These are phyloP conservation scores for Paradoxurus hermaphroditus DNA, from an alignment of 2,113 vertebrate species.

Conservation along the genomic window DNA sequence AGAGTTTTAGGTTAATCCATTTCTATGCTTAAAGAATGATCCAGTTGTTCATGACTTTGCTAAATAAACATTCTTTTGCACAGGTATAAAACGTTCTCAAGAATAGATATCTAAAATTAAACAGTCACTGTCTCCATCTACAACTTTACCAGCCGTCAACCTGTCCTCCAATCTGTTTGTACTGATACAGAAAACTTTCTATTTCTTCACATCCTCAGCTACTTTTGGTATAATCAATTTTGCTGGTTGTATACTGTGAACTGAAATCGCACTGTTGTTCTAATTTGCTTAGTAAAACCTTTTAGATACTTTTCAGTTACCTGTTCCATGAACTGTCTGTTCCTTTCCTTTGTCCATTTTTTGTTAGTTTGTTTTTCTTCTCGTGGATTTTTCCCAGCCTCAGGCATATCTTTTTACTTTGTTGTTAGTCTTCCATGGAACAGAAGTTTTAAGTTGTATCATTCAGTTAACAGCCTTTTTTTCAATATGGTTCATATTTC, in stretches of 20 bases:
- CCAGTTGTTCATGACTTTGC: neutral
- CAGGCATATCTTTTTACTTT: neutral
- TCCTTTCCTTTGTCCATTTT: neutral
- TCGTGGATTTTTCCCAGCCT: neutral
- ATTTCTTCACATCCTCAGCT: neutral
- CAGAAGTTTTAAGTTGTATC: neutral
- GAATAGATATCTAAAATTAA: neutral
- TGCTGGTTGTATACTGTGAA: neutral
- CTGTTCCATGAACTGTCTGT: neutral
- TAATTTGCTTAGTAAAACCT: neutral
- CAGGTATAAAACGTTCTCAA: neutral
- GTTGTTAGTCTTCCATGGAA: neutral
- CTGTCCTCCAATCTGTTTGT: neutral
- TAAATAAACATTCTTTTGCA: neutral
- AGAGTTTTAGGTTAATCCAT: neutral
- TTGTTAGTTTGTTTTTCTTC: neutral
- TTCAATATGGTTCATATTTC: neutral
- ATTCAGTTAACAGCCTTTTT: neutral
- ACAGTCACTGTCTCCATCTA: neutral
- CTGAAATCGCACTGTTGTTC: neutral
- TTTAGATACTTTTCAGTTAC: neutral
- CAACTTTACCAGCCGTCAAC: neutral
- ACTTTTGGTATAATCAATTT: neutral
- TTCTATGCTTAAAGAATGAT: neutral
- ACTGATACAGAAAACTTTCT: neutral